Base-by-base conservation (phyloP, 2,797 vertebrate species). In the Okamejei kenojei region DNA sequence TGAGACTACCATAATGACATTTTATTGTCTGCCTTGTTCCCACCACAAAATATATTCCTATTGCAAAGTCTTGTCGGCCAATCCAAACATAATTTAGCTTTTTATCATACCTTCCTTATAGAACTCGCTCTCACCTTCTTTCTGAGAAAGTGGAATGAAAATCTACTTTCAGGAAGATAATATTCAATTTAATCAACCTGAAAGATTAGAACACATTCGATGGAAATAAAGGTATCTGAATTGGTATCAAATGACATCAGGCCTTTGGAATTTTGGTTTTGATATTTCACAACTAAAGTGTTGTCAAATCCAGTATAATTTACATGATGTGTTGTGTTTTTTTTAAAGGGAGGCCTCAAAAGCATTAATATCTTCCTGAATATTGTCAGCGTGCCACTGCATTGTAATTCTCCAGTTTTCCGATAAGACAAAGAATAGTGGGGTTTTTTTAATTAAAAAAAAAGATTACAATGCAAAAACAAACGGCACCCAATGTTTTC, bases 401-500 rank as follows among this genome's bases (percentile, higher is more conserved):
- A 26, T 54, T 61, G 29, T 10, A 81, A 58, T 81, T 81, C 26
- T 82, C 45, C 9, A 1, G 29, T 82, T 32, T n/a, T 15, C 8
- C 4, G 17, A 58, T 29, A 17, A 13, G 11, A 35, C 11, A 32
- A 65, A 32, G 26, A 63, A 15, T 19, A 88, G n/a, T 15, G 17
- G 21, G n/a, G 35, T 68, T 35, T 35, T 35, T n/a, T 61, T 45
- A 19, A 68, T 35, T 35, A 21, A 32, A 38, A n/a, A 35, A 68
- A 68, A 88, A 32, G 15, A 88, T 32, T 35, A 88, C 15, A 32
- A 1, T 35, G n/a, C 84, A 68, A 45, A 68, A 88, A 35, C 35
- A 88, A 88, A 23, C 61, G 68, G n/a, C 63, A 65, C 61, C 35
- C 7, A 35, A 88, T 88, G n/a, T 68, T 88, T 88, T 88, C 84